Base-by-base conservation (phyloP, 2,797 vertebrate species). In the Galaxias olidus region DNA sequence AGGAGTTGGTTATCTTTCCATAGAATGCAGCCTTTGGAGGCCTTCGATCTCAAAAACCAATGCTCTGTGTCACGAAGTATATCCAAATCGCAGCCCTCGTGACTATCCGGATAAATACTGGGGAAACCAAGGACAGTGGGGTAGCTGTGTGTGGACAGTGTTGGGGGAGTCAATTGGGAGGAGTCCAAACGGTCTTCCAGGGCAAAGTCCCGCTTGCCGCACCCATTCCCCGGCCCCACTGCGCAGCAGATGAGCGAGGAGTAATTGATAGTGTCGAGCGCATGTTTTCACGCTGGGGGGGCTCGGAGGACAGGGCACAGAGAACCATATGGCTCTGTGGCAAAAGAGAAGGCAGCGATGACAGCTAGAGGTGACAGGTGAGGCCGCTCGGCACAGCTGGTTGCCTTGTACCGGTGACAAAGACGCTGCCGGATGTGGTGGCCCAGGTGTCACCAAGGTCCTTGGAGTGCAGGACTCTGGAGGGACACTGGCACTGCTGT, bases 331-430 rank as follows among this genome's bases (percentile, higher is more conserved):
- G 49, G 65, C 57, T 19, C 13, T 10, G 5, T 1, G 17, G 11
- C 14, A 46, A 41, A 11, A 10, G 47, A 18, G 30, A 11, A 10
- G 18, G n/a, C 4, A 12, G 44, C 50, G 51, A 17, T 41, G 46
- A 50, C 55, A 20, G 55, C 15, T 12, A 61, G 51, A 48, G 66
- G 59, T 68, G 30, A 55, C 59, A 56, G 45, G 52, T 42, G 19
- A 61, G 17, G 30, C 20, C 15, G 49, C 8, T 8, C 41, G 10
- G 44, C 59, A 68, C 66, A 62, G 66, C 66, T 68, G 66, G 59
- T 2, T 19, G 46, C 30, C 13, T 43, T 62, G 52, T 50, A 12
- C 14, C 41, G 8, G 47, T 49, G 42, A 61, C 30, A 56, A 46
- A 54, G 17, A 13, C 51, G 8, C 66, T 2, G 42, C 14, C 9